Base-by-base conservation (phyloP, 2,797 vertebrate genomes). In the Buphagus erythrorhynchus region DNA sequence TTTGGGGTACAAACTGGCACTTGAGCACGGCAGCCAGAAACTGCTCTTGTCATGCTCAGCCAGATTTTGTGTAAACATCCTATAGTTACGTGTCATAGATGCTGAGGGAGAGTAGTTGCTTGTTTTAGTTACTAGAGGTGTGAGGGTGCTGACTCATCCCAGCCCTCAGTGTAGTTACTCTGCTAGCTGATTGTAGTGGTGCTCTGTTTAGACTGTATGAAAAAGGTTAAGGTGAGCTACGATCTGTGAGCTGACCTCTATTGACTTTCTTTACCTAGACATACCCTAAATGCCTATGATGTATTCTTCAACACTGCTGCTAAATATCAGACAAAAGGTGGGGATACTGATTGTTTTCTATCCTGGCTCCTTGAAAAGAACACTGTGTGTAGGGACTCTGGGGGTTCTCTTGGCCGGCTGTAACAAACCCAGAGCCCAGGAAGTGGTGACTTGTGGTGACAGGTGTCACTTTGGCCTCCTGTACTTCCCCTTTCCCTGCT, bases 181-280 rank as follows among this genome's bases (percentile, higher is more conserved):
- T 92, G 55, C 38, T 94, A 49, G 38, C 75, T 82, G 71, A 82
- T 92, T 92, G 74, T 94, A 67, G 63, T 81, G 80, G 93, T 95
- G 88, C 86, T 96, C 91, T 95, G 88, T 95, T 92, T 96, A 96
- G 86, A 90, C 88, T 96, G 86, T 95, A 85, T 95, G 90, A 93
- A 96, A 97, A 96, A 95, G 95, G 93, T 92, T 95, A 95, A 97
- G 95, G 93, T 96, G 95, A 97, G 93, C 96, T 96, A 94, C 96
- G 79, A 87, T 85, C 62, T 92, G 95, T 96, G 54, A 96, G 96
- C 95, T 97, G 96, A 96, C 88, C 61, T 96, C 93, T 97, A 96
- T 93, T 67, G 96, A 93, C 86, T 96, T 96, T 97, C 87, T 97
- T 97, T 97, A 96, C 91, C 95, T 96, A 97, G 96, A 96, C 90